Evolutionary conservation across 2,797 vertebrate species (phyloP).

Genomic region (Thamnophis elegans): DNA sequence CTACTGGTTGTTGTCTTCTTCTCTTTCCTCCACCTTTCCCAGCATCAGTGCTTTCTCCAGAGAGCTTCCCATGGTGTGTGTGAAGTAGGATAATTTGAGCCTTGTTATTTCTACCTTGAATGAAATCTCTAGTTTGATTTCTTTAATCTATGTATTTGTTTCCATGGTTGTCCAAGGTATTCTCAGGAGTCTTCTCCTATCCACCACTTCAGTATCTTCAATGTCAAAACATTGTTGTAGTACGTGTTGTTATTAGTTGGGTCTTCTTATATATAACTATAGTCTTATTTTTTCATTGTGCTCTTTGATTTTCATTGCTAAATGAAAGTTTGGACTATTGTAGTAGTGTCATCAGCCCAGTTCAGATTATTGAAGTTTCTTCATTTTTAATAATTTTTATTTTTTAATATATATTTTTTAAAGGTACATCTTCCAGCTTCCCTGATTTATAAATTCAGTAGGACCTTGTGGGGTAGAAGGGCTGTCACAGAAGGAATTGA

Average conservation of each 20-base stretch:
- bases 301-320: background rate
- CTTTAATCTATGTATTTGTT: background rate
- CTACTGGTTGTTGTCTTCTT: background rate
- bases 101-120: background rate
- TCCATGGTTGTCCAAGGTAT: background rate
- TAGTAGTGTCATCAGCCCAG: background rate
- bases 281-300: background rate
- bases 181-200: background rate
- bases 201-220: background rate
- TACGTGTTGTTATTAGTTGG: background rate
- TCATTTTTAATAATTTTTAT: background rate
- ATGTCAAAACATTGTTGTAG: background rate
- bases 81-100: background rate
- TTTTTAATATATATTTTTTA: background rate
- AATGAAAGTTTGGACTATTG: background rate
- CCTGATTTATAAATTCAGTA: background rate
- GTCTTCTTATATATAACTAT: background rate
- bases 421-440: background rate
- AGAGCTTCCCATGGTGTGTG: background rate
- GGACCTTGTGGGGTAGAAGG: rapidly evolving
- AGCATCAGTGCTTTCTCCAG: background rate
- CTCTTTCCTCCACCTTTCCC: background rate
- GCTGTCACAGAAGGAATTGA: background rate
- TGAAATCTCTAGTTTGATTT: background rate
- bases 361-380: background rate